A percentile compares a stretch with the other conserved stretches of the same genome.
phyloP scores from a whole-genome alignment of 2,888 invertebrate species.

The Gnatocerus cornutus region DNA sequence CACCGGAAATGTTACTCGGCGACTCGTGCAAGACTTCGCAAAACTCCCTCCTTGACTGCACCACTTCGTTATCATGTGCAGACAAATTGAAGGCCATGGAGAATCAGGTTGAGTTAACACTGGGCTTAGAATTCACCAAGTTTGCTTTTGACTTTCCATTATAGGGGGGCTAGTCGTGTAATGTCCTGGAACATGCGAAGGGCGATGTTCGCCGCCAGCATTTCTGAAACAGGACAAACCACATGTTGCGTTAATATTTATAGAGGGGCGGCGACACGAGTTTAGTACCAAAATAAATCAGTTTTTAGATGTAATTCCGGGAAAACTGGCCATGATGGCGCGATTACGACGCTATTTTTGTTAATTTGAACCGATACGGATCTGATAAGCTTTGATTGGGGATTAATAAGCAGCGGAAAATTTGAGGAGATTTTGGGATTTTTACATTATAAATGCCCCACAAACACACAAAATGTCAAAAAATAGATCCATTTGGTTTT shows the following conservation, averaged over 20 bases:
- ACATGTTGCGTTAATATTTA: slow-evolving; percentile 31
- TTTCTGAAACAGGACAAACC: slow-evolving; percentile 45
- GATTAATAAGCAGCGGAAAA: too few relatives aligned
- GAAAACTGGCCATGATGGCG: too few relatives aligned
- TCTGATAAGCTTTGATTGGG: too few relatives aligned
- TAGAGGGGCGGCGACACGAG: neutral
- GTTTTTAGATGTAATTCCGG: too few relatives aligned
- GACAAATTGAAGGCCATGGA: slow-evolving; percentile 22
- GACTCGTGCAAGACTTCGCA: slow-evolving; percentile 6
- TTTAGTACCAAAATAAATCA: too few relatives aligned
- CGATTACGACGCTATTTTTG: too few relatives aligned
- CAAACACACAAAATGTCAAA: slow-evolving; percentile 2
- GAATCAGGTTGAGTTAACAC: too few relatives aligned
- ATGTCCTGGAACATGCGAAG: slow-evolving; percentile 14
- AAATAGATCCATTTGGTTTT: neutral
- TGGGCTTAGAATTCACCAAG: too few relatives aligned
- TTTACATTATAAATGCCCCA: too few relatives aligned
- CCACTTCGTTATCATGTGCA: slow-evolving; percentile 3
- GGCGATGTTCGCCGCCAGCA: slow-evolving; percentile 2
- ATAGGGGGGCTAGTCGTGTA: neutral
- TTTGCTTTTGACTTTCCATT: too few relatives aligned
- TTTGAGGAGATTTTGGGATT: too few relatives aligned
- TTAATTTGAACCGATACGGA: too few relatives aligned
- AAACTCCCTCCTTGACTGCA: neutral
- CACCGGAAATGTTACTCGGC: neutral